Conservation (phyloP, 2,888 invertebrate species). For the Drosophila kanekoi region DNA sequence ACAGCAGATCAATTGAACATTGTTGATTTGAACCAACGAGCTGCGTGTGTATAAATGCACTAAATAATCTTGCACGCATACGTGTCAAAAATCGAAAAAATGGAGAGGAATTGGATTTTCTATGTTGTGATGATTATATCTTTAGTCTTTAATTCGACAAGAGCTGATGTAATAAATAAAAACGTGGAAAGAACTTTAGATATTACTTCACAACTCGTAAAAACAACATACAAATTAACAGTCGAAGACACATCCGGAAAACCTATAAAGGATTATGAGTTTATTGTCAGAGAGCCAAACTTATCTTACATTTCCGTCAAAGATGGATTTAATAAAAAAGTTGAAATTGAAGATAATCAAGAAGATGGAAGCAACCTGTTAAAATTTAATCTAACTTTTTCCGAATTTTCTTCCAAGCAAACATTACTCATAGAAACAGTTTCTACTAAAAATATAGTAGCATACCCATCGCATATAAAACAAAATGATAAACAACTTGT, state of each 20-base stretch:
- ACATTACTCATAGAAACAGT: slow-evolving; percentile 88
- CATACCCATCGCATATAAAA: slow-evolving; percentile 94
- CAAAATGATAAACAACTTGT: slow-evolving; percentile 98
- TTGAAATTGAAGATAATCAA: slow-evolving; percentile 86
- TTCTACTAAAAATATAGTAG: slow-evolving; percentile 90
- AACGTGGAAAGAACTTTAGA: slow-evolving; percentile 95
- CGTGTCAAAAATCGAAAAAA: slow-evolving; percentile 52
- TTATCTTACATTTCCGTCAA: slow-evolving; percentile 92
- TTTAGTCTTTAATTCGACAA: slow-evolving; percentile 80
- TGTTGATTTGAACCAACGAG: not conserved
- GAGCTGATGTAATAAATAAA: slow-evolving; percentile 88
- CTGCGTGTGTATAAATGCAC: slow-evolving; percentile 23
- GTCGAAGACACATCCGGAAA: slow-evolving; percentile 93
- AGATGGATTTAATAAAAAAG: slow-evolving; percentile 87
- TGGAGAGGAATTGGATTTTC: slow-evolving; percentile 32
- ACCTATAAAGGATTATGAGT: slow-evolving; percentile 89
- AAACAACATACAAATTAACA: slow-evolving; percentile 91
- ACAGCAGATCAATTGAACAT: not conserved
- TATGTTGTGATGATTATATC: slow-evolving; percentile 24
- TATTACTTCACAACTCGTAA: slow-evolving; percentile 94
- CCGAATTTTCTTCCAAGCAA: slow-evolving; percentile 77
- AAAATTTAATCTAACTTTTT: slow-evolving; percentile 87
- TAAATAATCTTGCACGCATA: slow-evolving; percentile 26
- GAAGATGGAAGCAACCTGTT: slow-evolving; percentile 85
- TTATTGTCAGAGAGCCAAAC: slow-evolving; percentile 88